Conservation (phyloP, 2,888 invertebrate species). For the Aricia artaxerxes region DNA sequence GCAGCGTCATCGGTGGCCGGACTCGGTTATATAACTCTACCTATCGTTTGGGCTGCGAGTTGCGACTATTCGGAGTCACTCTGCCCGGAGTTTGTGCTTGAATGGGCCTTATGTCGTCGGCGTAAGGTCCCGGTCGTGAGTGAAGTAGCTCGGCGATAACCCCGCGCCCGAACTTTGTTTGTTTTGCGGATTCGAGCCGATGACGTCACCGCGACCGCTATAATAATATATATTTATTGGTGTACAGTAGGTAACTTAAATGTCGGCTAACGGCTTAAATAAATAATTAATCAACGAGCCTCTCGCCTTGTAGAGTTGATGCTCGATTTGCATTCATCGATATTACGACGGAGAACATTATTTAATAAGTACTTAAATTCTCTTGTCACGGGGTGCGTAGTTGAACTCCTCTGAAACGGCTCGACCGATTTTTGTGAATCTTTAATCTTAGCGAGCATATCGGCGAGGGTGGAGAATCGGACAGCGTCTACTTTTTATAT, state of each 20-base stretch:
- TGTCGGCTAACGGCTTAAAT: not conserved
- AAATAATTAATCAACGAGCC: not conserved
- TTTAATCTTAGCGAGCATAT: too few relatives aligned
- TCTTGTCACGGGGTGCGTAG: too few relatives aligned
- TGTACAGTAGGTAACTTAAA: not conserved
- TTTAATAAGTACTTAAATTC: too few relatives aligned
- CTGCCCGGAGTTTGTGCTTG: not conserved
- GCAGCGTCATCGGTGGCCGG: not conserved
- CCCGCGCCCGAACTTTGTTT: constrained; percentile 1
- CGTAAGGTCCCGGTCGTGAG: not conserved
- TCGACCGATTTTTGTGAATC: too few relatives aligned
- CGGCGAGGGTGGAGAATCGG: too few relatives aligned
- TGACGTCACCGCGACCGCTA: not conserved
- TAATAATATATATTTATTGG: not conserved
- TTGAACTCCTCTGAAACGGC: too few relatives aligned
- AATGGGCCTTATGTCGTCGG: not conserved
- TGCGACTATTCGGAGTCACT: not conserved
- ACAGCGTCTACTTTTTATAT: too few relatives aligned
- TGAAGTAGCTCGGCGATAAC: not conserved
- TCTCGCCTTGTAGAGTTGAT: not conserved
- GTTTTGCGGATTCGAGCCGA: constrained; percentile 5
- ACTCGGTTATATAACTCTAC: not conserved
- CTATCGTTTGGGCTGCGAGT: not conserved
- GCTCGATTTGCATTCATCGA: not conserved
- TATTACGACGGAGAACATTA: too few relatives aligned